phyloP scores from a whole-genome alignment of 2,113 vertebrate species.

The Zosterops japonicus region DNA sequence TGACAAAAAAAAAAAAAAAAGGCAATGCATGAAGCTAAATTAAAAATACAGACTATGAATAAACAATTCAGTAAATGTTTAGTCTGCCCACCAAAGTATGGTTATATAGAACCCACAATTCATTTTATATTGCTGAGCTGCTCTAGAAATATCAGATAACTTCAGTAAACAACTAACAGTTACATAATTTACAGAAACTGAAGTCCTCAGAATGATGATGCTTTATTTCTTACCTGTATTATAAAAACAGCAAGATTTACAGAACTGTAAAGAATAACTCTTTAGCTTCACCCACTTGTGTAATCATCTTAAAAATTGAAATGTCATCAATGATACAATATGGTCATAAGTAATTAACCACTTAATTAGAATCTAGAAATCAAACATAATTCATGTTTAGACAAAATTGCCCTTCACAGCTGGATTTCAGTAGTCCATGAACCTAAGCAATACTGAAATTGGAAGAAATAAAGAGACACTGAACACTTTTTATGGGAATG shows the following conservation, averaged over 20 bases:
- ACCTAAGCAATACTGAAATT: background rate
- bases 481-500: background rate
- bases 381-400: slow-evolving; percentile 65
- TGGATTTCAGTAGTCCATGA: background rate
- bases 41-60: background rate
- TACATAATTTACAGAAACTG: background rate
- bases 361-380: slow-evolving; percentile 74
- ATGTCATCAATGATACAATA: slow-evolving; percentile 68
- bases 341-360: slow-evolving; percentile 74
- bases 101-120: background rate
- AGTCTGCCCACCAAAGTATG: background rate
- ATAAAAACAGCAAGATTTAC: background rate
- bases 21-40: background rate
- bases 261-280: background rate
- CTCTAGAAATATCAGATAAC: background rate
- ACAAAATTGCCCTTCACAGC: slow-evolving; percentile 68
- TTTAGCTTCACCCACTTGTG: background rate
- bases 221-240: background rate
- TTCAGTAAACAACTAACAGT: background rate
- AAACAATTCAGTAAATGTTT: background rate
- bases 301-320: slow-evolving; percentile 72
- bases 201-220: background rate
- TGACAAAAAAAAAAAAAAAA: background rate
- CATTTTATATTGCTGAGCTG: background rate
- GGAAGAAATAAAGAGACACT: background rate